Evolutionary conservation across 2,113 vertebrate species (phyloP), one percentile per base, ranked within the genome.

Genomic region (Dicrurus megarhynchus): DNA sequence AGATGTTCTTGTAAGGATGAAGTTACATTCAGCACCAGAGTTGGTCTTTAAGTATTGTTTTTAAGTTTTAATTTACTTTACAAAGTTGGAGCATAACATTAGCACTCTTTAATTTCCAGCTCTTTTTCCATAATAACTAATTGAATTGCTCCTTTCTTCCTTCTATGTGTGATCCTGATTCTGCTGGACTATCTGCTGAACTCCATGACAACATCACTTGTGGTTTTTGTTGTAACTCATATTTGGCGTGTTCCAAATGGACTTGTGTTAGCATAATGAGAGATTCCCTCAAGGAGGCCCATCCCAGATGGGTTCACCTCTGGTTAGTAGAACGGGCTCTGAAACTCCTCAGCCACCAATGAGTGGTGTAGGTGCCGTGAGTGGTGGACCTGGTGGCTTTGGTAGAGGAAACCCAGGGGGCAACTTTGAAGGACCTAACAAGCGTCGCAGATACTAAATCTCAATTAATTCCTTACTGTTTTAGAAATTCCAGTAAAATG

Each of bases 381-480:
- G 97, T 96, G 98, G 98, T 98, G 98, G 98, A 93, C 97, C 98
- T 69, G 98, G 97, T 96, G 98, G 98, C 95, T 99, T 99, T 98
- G 99, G 98, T 96, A 98, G 98, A 98, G 99, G 99, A 97, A 99
- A 97, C 92, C 99, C 99, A 96, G 98, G 98, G 96, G 98, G 98
- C 71, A 98, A 97, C 97, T 99, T 99, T 98, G 99, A 99, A 94
- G 99, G 99, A 90, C 99, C 99, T 95, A 99, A 99, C 98, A 99
- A 99, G 89, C 99, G 99, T 39, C 98, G 99, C 95, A 99, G 99
- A 98, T 99, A 98, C 91, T 99, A 97, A 98, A 96, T 82, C 87
- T 95, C 69, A 88, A 49, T 96, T 97, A 92, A 97, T 97, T 98
- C 96, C 96, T 95, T 97, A 86, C 80, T 97, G 70, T 94, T 96